A percentile compares a stretch with the other conserved stretches of the same genome.
These are phyloP conservation scores for Tupiocoris notatus DNA, from an alignment of 2,888 invertebrate species.

Conservation along the genomic window DNA sequence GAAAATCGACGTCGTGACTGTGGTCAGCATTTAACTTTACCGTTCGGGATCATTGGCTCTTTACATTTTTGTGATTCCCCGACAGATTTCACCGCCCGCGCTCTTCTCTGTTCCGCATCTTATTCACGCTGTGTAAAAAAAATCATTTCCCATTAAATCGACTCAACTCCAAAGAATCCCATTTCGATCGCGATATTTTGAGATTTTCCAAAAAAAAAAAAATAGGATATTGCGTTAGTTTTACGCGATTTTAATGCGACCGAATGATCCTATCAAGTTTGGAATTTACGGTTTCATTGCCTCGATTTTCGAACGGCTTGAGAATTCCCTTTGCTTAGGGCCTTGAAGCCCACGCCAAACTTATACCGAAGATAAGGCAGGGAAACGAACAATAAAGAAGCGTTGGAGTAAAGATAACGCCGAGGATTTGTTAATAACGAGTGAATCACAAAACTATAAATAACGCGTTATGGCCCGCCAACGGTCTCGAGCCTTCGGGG, in stretches of 20 bases:
- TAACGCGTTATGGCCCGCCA: conserved; percentile 28
- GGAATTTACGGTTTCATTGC: background rate
- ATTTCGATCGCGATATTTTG: too few species aligned
- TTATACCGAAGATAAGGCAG: conserved; percentile 5
- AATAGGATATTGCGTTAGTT: too few species aligned
- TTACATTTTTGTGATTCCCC: conserved; percentile 20
- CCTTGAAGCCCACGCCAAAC: conserved; percentile 27
- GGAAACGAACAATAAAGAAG: conserved; percentile 7
- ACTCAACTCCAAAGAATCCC: too few species aligned
- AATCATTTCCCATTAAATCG: too few species aligned
- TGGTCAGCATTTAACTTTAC: conserved; percentile 28
- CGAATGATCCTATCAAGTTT: too few species aligned
- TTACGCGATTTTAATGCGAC: too few species aligned
- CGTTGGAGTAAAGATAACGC: conserved; percentile 18
- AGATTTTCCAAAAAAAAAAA: too few species aligned
- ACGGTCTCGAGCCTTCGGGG: conserved; percentile 22
- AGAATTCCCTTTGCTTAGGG: too few species aligned
- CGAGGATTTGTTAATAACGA: conserved; percentile 36
- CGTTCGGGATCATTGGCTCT: background rate
- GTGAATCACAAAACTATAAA: conserved; percentile 36
- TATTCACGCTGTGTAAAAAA: too few species aligned
- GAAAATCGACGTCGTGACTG: conserved; percentile 39
- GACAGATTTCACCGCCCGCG: conserved; percentile 8
- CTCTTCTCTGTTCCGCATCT: too few species aligned
- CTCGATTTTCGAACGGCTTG: background rate